phyloP scores from a whole-genome alignment of 2,113 vertebrate genomes.

The Lophius piscatorius region DNA sequence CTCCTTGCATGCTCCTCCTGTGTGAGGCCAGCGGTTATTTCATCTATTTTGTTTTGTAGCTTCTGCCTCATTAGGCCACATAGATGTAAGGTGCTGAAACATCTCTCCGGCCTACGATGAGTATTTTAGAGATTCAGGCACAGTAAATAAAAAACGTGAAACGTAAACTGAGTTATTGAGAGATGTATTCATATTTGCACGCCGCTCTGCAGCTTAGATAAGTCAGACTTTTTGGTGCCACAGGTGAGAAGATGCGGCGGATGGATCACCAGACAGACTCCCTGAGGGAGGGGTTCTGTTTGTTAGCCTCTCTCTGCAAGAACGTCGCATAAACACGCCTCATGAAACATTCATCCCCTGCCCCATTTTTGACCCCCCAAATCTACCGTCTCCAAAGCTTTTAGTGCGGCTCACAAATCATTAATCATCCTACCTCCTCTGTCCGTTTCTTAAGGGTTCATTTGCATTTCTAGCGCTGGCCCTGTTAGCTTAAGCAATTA shows the following conservation, averaged over 20 bases:
- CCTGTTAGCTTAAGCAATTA: neutral
- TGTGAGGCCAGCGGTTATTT: slow-evolving; percentile 12
- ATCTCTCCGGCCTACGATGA: neutral
- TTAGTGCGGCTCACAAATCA: neutral
- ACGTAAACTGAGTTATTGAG: slow-evolving; percentile 15
- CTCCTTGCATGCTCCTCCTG: neutral
- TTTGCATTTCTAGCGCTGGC: no score
- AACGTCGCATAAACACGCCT: slow-evolving; percentile 59
- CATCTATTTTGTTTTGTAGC: no score
- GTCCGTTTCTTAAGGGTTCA: no score
- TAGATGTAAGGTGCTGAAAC: no score
- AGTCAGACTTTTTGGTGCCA: slow-evolving; percentile 47
- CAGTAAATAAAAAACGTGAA: neutral
- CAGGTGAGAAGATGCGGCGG: slow-evolving; percentile 68
- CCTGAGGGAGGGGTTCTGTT: slow-evolving; percentile 44
- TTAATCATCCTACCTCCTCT: neutral
- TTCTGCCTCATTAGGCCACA: no score
- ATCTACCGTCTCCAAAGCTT: slow-evolving; percentile 8
- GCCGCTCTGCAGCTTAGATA: slow-evolving; percentile 23
- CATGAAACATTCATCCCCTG: slow-evolving; percentile 40
- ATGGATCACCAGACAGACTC: slow-evolving; percentile 59
- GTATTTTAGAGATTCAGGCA: slow-evolving; percentile 1
- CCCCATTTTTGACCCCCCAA: slow-evolving; percentile 9
- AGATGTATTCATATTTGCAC: slow-evolving; percentile 48
- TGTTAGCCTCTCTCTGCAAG: slow-evolving; percentile 59